A percentile compares a stretch with the other conserved stretches of the same genome.
Conservation (phyloP, 2,888 invertebrate species). For the Nomada goodeniana region DNA sequence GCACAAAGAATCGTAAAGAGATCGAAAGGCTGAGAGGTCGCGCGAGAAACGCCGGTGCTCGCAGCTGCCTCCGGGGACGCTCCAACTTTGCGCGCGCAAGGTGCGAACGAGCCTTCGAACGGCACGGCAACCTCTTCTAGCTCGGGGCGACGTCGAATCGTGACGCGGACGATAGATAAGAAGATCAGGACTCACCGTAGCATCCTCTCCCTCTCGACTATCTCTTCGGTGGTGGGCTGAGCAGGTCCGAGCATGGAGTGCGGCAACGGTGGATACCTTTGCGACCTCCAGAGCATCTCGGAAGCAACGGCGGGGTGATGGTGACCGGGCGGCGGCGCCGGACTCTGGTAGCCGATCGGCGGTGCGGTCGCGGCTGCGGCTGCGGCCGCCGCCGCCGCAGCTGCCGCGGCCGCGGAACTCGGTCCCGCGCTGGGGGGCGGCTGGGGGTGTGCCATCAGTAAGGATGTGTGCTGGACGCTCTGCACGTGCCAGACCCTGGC, state of each 20-base stretch:
- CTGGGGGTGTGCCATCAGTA: conserved; percentile 87
- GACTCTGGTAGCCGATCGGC: conserved; percentile 78
- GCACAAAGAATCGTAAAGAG: conserved; percentile 69
- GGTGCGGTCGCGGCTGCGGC: conserved; percentile 78
- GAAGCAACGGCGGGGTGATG: conserved; percentile 78
- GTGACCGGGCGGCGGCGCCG: conserved; percentile 67
- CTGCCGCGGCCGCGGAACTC: conserved; percentile 71
- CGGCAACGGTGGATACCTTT: conserved; percentile 86
- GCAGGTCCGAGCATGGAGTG: conserved; percentile 85
- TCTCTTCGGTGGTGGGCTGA: conserved; percentile 85
- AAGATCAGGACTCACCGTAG: conserved; percentile 86
- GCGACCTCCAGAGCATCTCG: conserved; percentile 84
- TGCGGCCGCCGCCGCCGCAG: conserved; percentile 8
- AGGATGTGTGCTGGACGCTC: conserved; percentile 87
- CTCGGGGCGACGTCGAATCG: not conserved
- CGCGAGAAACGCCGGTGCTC: conserved; percentile 50
- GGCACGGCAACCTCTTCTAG: too few relatives aligned
- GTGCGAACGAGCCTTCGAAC: conserved; percentile 9
- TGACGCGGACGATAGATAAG: not conserved
- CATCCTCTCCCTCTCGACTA: conserved; percentile 88
- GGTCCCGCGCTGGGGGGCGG: conserved; percentile 76
- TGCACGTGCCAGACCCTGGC: conserved; percentile 86
- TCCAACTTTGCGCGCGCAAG: conserved; percentile 36
- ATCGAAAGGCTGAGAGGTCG: conserved; percentile 47
- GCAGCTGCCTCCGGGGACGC: conserved; percentile 59